phyloP scores from a whole-genome alignment of 1,140 invertebrate species.

The Ostrea denselamellosa region DNA sequence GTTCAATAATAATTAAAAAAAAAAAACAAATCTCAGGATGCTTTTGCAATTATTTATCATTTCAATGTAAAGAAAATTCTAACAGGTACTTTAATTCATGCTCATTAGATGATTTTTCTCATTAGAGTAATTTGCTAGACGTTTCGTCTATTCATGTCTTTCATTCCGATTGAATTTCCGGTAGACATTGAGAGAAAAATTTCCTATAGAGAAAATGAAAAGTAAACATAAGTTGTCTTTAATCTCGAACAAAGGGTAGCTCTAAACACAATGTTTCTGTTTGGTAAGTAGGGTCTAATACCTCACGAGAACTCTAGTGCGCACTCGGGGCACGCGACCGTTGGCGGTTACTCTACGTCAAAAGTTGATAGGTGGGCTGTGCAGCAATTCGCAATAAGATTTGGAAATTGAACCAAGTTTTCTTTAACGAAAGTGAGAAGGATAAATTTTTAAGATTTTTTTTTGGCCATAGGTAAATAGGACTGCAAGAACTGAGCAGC shows the following conservation, averaged over 20 bases:
- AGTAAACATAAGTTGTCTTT: constrained; percentile 11
- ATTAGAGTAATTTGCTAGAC: not conserved
- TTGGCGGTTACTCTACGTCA: not conserved
- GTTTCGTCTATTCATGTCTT: not conserved
- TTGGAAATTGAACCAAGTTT: too few species aligned
- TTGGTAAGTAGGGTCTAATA: not conserved
- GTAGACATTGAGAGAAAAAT: not conserved
- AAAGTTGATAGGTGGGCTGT: not conserved
- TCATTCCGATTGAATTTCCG: not conserved
- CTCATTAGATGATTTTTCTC: constrained; percentile 12
- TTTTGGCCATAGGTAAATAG: too few species aligned
- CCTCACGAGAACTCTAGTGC: not conserved
- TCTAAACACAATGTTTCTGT: constrained; percentile 15
- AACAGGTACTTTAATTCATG: not conserved
- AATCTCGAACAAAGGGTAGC: not conserved
- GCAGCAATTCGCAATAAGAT: too few species aligned
- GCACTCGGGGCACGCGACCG: not conserved
- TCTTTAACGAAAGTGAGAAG: too few species aligned
- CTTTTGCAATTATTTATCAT: constrained; percentile 6
- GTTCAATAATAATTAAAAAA: not conserved
- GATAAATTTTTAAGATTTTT: too few species aligned
- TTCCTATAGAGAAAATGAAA: not conserved
- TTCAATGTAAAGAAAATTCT: constrained; percentile 4
- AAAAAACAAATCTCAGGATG: not conserved
- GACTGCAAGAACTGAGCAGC: too few species aligned